A percentile compares a stretch with the other conserved stretches of the same genome.
Conservation (phyloP, 2,888 invertebrate genomes). For the Odontocerum albicorne region DNA sequence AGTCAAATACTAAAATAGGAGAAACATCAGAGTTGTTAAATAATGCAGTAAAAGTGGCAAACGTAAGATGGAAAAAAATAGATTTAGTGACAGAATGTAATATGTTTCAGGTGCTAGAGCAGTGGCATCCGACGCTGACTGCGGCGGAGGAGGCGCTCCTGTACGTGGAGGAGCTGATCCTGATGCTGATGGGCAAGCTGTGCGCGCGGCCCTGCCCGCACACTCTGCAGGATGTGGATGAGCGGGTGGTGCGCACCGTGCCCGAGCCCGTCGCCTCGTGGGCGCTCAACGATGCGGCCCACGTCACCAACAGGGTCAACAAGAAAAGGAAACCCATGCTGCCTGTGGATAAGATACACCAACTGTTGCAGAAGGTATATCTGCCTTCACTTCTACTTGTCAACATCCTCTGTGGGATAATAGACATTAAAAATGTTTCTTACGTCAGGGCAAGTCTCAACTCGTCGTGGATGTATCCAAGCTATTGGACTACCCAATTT, state of each 20-base stretch:
- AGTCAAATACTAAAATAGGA: no score
- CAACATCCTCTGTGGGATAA: no score
- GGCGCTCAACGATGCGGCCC: constrained; percentile 88
- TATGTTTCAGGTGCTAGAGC: constrained; percentile 81
- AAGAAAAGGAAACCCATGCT: constrained; percentile 70
- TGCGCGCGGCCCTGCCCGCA: constrained; percentile 84
- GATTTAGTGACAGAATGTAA: no score
- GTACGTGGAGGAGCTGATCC: constrained; percentile 89
- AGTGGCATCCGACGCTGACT: constrained; percentile 83
- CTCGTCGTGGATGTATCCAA: no score
- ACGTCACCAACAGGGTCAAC: constrained; percentile 77
- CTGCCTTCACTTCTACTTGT: no score
- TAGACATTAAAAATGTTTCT: no score
- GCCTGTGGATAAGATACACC: constrained; percentile 89
- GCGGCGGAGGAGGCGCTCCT: constrained; percentile 88
- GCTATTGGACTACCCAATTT: no score
- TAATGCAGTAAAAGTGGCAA: no score
- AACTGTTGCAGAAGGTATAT: constrained; percentile 82
- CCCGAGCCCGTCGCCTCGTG: constrained; percentile 95
- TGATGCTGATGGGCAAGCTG: constrained; percentile 84
- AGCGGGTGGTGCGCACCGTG: constrained; percentile 87
- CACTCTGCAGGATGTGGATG: constrained; percentile 89
- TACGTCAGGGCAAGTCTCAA: no score
- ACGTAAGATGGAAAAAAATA: no score
- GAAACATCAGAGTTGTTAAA: no score